Evolutionary conservation across 2,797 vertebrate genomes (phyloP).

Genomic region (Cichlasoma orientale): DNA sequence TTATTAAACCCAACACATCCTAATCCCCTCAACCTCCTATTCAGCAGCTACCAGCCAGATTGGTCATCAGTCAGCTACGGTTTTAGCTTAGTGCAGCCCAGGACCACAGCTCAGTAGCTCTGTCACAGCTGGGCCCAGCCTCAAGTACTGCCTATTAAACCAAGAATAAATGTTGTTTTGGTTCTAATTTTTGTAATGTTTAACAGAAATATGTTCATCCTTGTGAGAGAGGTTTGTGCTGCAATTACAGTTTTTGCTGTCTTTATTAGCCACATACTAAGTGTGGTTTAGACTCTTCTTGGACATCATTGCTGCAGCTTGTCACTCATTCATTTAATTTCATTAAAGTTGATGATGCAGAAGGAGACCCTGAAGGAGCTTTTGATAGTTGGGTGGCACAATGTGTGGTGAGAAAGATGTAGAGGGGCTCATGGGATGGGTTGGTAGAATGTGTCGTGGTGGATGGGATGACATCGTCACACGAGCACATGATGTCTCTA

Average conservation of each 20-base stretch:
- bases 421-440: conserved; percentile 46
- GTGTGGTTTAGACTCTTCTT: conserved; percentile 3
- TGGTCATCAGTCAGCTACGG: conserved; percentile 59
- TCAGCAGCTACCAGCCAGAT: conserved; percentile 50
- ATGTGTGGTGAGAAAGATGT: conserved; percentile 43
- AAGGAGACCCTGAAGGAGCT: conserved; percentile 33
- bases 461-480: conserved; percentile 47
- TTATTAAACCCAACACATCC: conserved; percentile 64
- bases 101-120: conserved; percentile 41
- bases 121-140: conserved; percentile 42
- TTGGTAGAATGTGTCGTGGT: background rate
- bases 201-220: background rate
- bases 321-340: conserved; percentile 50
- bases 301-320: conserved; percentile 40
- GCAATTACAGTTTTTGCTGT: background rate
- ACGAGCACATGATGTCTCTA: conserved; percentile 64
- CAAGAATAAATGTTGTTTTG: conserved; percentile 17
- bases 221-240: background rate
- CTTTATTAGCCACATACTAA: background rate
- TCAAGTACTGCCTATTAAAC: conserved; percentile 33
- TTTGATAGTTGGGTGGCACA: conserved; percentile 62
- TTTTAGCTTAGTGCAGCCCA: conserved; percentile 23
- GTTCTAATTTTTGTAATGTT: conserved; percentile 31
- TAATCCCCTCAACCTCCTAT: conserved; percentile 70
- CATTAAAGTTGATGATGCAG: conserved; percentile 46